phyloP scores from a whole-genome alignment of 1,140 invertebrate genomes.

The Ceratosolen solmsi region DNA sequence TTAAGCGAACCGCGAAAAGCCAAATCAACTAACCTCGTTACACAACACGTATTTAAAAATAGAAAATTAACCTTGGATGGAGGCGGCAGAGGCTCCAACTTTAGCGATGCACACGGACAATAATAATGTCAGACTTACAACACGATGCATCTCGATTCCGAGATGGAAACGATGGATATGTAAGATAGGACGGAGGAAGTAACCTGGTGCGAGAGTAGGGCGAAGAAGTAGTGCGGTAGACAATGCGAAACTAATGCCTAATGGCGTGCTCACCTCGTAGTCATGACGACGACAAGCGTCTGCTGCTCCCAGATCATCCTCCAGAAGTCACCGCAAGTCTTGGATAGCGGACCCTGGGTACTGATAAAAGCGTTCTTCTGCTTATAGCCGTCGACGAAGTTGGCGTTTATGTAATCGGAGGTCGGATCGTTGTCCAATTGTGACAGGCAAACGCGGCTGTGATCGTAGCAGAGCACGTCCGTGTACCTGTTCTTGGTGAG shows the following conservation, averaged over 20 bases:
- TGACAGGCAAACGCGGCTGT: conserved; percentile 90
- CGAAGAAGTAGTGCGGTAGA: no score
- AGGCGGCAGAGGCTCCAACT: no score
- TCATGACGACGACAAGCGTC: conserved; percentile 93
- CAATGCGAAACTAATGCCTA: background rate
- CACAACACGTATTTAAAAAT: no score
- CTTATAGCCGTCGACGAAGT: conserved; percentile 98
- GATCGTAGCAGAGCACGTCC: conserved; percentile 96
- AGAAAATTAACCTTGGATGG: no score
- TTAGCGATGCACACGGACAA: no score
- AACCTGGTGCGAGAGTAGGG: no score
- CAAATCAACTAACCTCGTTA: no score
- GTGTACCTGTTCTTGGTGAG: conserved; percentile 95
- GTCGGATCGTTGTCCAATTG: conserved; percentile 82
- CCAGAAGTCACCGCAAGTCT: conserved; percentile 96
- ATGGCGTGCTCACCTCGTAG: conserved; percentile 76
- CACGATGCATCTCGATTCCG: no score
- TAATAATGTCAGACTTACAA: no score
- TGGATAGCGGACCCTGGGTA: conserved; percentile 95
- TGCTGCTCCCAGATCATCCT: conserved; percentile 97
- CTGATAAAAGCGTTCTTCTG: conserved; percentile 98
- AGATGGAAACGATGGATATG: no score
- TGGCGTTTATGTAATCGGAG: conserved; percentile 97
- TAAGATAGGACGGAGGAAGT: no score
- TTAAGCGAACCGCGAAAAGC: no score